Evolutionary conservation across 2,113 vertebrate genomes (phyloP), one percentile per base, ranked within the genome.

Genomic region (Isichthys henryi): DNA sequence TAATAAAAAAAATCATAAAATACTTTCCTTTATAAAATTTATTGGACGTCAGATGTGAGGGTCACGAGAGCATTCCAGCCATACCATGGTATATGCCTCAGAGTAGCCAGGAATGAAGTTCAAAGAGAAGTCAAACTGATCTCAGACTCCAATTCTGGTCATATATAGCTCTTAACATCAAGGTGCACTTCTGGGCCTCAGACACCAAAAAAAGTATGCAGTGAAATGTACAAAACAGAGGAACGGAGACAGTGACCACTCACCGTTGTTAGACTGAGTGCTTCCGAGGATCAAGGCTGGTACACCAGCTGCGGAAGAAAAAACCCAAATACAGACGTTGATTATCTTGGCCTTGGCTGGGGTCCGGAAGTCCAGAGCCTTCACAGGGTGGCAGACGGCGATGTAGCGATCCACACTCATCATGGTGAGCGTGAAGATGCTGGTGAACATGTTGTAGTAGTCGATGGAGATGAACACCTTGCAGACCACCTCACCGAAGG

Each of bases 381-480:
- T 99, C 74, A 80, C 74, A 3, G 74, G 35, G 17, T 80, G 74
- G 74, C 74, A 80, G 74, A 80, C 15, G 13, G 74, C 35, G 74
- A 80, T 43, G 74, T 80, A 80, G 35, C 74, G 35, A 43, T 80
- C 74, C 74, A 80, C 74, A 0, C 74, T 80, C 35, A 80, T 80
- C 74, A 80, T 80, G 35, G 74, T 80, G 31, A 80, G 74, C 5
- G 31, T 80, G 35, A 80, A 80, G 74, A 80, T 80, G 35, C 74
- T 80, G 15, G 35, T 80, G 74, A 39, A 80, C 74, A 80, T 80
- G 74, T 80, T 80, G 74, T 80, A 80, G 35, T 80, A 80, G 74
- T 80, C 98, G 15, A 99, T 99, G 13, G 98, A 98, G 94, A 99
- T 97, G 80, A 99, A 97, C 83, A 99, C 97, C 93, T 99, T 99